Conservation (phyloP, 2,888 invertebrate genomes). For the Autographa gamma region DNA sequence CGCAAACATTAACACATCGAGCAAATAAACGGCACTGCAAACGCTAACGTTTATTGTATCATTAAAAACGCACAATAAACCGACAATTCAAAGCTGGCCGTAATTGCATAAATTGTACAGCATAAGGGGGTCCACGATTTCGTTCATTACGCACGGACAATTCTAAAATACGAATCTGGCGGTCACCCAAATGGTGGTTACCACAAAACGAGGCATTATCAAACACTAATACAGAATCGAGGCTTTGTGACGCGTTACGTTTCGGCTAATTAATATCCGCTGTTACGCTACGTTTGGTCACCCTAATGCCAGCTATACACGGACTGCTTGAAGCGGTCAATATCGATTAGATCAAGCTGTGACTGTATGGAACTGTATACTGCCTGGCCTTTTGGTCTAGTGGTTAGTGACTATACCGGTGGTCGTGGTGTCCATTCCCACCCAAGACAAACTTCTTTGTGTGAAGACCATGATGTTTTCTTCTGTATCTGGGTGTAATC, state of each 20-base stretch:
- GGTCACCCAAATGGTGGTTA: constrained; percentile 37
- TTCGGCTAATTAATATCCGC: constrained; percentile 30
- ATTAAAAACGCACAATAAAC: constrained; percentile 12
- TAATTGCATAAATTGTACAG: constrained; percentile 27
- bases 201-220: constrained; percentile 30
- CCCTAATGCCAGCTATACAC: background rate
- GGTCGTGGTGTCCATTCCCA: too few species aligned
- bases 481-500: too few species aligned
- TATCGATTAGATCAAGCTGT: too few species aligned
- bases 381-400: too few species aligned
- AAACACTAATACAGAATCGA: constrained; percentile 35
- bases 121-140: constrained; percentile 39
- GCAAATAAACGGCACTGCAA: background rate
- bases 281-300: constrained; percentile 13
- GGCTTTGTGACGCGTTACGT: constrained; percentile 18
- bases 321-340: too few species aligned
- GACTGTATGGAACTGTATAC: too few species aligned
- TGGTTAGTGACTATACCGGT: too few species aligned
- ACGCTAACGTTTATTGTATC: constrained; percentile 11
- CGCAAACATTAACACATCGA: background rate
- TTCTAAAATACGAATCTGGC: constrained; percentile 44
- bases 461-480: too few species aligned
- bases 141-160: constrained; percentile 51
- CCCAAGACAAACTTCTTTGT: too few species aligned
- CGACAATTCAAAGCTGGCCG: constrained; percentile 12